Conservation (phyloP, 2,113 vertebrate species). For the Cottus gobio region DNA sequence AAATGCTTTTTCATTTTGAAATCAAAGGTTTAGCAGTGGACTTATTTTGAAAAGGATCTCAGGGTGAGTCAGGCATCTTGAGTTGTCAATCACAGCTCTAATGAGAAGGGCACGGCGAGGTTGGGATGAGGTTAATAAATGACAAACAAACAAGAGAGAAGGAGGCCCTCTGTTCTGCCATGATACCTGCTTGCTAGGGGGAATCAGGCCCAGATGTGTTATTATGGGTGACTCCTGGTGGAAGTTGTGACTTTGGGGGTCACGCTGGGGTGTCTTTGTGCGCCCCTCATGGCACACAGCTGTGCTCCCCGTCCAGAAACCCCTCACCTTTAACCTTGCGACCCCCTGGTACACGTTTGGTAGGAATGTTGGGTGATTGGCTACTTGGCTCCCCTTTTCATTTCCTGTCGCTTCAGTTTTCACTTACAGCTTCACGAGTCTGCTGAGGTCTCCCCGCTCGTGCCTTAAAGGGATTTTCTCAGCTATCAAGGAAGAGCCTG, state of each 20-base stretch:
- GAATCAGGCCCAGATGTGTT: slow-evolving; percentile 86
- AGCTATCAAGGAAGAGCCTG: slow-evolving; percentile 61
- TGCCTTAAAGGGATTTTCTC: slow-evolving; percentile 65
- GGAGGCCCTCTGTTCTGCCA: slow-evolving; percentile 72
- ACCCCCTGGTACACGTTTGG: slow-evolving; percentile 72
- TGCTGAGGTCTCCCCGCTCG: slow-evolving; percentile 36
- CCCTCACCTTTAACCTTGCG: slow-evolving; percentile 73
- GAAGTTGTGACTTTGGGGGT: slow-evolving; percentile 72
- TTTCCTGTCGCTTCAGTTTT: slow-evolving; percentile 78
- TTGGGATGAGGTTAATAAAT: slow-evolving; percentile 78
- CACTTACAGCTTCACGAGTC: slow-evolving; percentile 51
- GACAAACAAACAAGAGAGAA: slow-evolving; percentile 83
- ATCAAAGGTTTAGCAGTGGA: slow-evolving; percentile 1
- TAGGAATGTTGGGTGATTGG: slow-evolving; percentile 79
- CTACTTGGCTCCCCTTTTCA: slow-evolving; percentile 76
- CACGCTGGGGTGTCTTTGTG: slow-evolving; percentile 61
- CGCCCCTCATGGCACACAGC: slow-evolving; percentile 82
- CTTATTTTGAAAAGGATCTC: slow-evolving; percentile 7
- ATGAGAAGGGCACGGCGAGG: slow-evolving; percentile 67
- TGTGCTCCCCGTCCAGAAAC: slow-evolving; percentile 73
- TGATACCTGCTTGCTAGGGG: slow-evolving; percentile 70
- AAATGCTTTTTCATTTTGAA: slow-evolving; percentile 8
- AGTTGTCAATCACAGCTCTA: slow-evolving; percentile 80
- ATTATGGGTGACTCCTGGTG: slow-evolving; percentile 76
- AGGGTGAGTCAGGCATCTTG: slow-evolving; percentile 41